A percentile compares a stretch with the other conserved stretches of the same genome.
phyloP scores from a whole-genome alignment of 1,140 invertebrate species.

The Marisa cornuarietis region DNA sequence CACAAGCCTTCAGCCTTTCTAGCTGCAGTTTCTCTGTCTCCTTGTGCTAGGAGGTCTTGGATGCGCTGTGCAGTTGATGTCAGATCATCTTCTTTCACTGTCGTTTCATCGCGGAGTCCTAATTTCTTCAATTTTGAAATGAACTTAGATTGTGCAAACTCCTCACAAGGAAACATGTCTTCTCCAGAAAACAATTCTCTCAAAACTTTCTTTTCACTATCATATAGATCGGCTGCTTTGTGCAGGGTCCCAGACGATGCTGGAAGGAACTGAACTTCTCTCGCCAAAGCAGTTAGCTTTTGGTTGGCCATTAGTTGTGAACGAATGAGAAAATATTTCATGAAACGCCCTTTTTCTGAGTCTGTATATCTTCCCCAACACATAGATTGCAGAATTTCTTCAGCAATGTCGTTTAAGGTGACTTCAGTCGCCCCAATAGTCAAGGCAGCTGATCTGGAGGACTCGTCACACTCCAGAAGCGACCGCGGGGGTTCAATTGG shows the following conservation, averaged over 20 bases:
- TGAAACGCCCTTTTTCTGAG: conserved; percentile 4
- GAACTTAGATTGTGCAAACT: conserved; percentile 7
- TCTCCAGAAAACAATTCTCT: conserved; percentile 26
- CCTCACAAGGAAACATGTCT: conserved; percentile 27
- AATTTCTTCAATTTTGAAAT: conserved; percentile 12
- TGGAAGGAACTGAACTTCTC: conserved; percentile 13
- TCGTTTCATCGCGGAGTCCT: conserved; percentile 17
- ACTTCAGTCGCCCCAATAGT: conserved; percentile 6
- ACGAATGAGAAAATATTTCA: conserved; percentile 19
- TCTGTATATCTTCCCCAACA: background rate
- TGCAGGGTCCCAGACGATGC: background rate
- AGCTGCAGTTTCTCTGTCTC: background rate
- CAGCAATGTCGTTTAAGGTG: background rate
- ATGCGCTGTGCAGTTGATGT: conserved; percentile 14
- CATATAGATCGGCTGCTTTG: conserved; percentile 23
- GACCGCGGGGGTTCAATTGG: conserved; percentile 1
- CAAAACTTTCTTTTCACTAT: conserved; percentile 10
- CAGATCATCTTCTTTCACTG: conserved; percentile 22
- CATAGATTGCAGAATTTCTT: conserved; percentile 8
- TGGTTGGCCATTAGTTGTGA: background rate
- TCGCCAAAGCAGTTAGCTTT: background rate
- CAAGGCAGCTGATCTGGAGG: conserved; percentile 3
- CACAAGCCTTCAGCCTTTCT: conserved; percentile 9
- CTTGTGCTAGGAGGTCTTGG: background rate
- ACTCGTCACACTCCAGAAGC: background rate